A percentile compares a stretch with the other conserved stretches of the same genome.
Conservation (phyloP, 2,113 vertebrate species). For the Platichthys stellatus region DNA sequence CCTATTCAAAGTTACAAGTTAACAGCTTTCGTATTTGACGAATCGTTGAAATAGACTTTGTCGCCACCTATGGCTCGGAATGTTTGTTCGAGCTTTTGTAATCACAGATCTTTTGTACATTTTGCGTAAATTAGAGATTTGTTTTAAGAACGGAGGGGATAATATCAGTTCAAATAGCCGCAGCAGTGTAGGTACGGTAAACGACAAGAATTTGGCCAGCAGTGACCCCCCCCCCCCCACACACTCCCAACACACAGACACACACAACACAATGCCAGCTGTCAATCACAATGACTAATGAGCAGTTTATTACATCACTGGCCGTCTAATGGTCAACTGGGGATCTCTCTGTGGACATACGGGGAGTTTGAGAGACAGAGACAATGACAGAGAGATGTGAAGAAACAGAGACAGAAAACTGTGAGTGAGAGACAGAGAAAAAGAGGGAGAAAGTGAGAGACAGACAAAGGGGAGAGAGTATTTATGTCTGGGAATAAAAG, state of each 20-base stretch:
- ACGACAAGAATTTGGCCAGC: conserved; percentile 41
- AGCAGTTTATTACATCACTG: conserved; percentile 66
- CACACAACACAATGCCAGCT: conserved; percentile 52
- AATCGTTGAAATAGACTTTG: too few species aligned
- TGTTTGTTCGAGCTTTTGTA: too few species aligned
- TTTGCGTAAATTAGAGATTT: too few species aligned
- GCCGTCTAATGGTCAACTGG: conserved; percentile 56
- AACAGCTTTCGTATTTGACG: too few species aligned
- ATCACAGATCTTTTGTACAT: too few species aligned
- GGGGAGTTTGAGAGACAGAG: neutral
- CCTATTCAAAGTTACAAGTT: too few species aligned
- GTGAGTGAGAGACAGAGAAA: neutral
- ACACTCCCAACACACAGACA: conserved; percentile 16
- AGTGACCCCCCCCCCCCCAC: conserved; percentile 43
- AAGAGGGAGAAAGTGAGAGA: conserved; percentile 5
- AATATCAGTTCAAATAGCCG: too few species aligned
- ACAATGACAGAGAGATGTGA: conserved; percentile 1
- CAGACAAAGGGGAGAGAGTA: conserved; percentile 41
- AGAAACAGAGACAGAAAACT: conserved; percentile 12
- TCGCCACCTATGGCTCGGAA: too few species aligned
- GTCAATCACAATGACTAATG: conserved; percentile 76
- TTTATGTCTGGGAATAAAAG: conserved; percentile 59
- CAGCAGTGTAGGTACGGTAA: neutral
- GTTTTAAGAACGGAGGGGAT: too few species aligned
- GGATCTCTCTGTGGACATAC: conserved; percentile 6